Evolutionary conservation across 2,797 vertebrate species (phyloP).

Genomic region (Gallinago nigripennis): DNA sequence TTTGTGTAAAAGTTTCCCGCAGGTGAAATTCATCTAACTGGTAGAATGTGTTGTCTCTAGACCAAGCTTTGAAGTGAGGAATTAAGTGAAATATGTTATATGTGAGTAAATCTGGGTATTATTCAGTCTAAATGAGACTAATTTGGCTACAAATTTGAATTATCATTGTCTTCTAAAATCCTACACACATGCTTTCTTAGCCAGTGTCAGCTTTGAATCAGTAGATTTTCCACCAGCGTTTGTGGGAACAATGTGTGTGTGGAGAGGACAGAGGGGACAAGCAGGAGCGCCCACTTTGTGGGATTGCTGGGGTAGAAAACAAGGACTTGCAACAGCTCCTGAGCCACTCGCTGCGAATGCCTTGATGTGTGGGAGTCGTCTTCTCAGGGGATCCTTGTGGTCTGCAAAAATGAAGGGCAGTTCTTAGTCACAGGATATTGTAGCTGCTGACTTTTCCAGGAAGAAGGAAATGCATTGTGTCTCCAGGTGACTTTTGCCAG

Average conservation of each 20-base stretch:
- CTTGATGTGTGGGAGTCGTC: not conserved
- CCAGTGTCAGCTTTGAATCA: not conserved
- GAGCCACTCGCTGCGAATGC: rapidly evolving
- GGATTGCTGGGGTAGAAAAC: not conserved
- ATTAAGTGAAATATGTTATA: not conserved
- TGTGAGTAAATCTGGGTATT: not conserved
- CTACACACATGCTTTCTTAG: not conserved
- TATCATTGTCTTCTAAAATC: not conserved
- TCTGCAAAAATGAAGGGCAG: not conserved
- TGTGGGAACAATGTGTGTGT: not conserved
- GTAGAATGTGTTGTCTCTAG: not conserved
- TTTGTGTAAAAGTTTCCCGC: not conserved
- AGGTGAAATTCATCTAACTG: rapidly evolving
- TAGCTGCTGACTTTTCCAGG: not conserved
- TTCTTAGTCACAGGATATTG: rapidly evolving
- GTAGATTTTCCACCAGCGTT: not conserved
- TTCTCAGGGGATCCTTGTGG: not conserved
- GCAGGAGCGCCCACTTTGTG: not conserved
- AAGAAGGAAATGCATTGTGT: not conserved
- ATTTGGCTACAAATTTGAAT: not conserved
- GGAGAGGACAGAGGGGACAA: not conserved
- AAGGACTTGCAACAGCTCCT: not conserved
- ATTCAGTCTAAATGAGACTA: not conserved
- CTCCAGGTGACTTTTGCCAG: not conserved
- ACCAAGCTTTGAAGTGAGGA: not conserved